Evolutionary conservation across 2,113 vertebrate species (phyloP).

Genomic region (Nycticryphes semicollaris): DNA sequence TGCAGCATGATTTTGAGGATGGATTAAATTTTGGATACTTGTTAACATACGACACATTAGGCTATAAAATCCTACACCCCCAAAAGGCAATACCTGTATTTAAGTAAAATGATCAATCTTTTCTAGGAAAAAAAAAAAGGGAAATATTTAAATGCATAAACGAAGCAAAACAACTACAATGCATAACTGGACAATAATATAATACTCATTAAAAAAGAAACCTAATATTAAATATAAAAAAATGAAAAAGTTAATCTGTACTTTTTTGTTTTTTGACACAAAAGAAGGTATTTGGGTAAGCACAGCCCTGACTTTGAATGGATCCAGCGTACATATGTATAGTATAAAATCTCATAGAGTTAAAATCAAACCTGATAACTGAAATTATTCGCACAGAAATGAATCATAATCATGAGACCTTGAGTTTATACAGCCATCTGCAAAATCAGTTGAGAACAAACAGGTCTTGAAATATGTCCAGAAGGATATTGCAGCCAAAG

Average conservation of each 20-base stretch:
- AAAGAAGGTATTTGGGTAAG: background rate
- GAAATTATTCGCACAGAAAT: background rate
- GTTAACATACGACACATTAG: background rate
- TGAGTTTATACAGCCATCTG: background rate
- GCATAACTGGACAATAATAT: background rate
- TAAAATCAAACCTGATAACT: background rate
- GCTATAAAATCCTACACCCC: background rate
- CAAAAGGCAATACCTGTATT: background rate
- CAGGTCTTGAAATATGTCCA: background rate
- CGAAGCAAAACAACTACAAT: accelerated
- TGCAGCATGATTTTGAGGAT: background rate
- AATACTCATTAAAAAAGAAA: background rate
- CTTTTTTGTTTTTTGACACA: background rate
- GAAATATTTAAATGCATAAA: background rate
- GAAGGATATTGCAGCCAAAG: background rate
- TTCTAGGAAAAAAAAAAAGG: background rate
- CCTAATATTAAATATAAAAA: background rate
- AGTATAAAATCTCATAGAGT: background rate
- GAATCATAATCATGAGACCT: background rate
- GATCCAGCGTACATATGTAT: background rate
- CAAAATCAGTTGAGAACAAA: background rate
- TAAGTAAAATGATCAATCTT: background rate
- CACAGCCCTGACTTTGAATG: background rate
- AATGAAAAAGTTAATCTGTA: accelerated
- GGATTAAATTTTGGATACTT: background rate